Conservation (phyloP, 1,140 invertebrate genomes). For the Charaxes varanes region DNA sequence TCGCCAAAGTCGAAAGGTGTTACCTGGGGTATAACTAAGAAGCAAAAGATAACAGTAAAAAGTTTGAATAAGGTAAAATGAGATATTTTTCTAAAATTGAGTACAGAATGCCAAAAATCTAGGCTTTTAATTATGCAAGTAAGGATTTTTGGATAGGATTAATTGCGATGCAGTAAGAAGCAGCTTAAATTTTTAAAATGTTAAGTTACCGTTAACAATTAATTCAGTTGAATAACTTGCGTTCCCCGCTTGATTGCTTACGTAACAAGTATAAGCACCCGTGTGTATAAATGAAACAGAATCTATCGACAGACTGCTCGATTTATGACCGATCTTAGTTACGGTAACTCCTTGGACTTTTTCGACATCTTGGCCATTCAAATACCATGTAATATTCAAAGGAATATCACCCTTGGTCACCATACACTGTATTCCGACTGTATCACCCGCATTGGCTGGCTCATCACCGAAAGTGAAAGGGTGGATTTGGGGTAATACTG, state of each 20-base stretch:
- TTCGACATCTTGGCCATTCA: conserved; percentile 73
- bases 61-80: too few species aligned
- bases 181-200: conserved; percentile 4
- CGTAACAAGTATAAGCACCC: conserved; percentile 84
- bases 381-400: conserved; percentile 81
- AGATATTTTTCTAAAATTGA: too few species aligned
- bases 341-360: conserved; percentile 66
- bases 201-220: conserved; percentile 76
- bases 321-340: conserved; percentile 75
- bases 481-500: conserved; percentile 80
- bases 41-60: too few species aligned
- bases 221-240: conserved; percentile 78
- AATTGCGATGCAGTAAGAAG: conserved; percentile 11
- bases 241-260: conserved; percentile 78
- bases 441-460: conserved; percentile 76
- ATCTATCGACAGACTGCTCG: conserved; percentile 83
- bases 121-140: not conserved
- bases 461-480: conserved; percentile 80
- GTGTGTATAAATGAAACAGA: conserved; percentile 80
- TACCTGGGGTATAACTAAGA: conserved; percentile 81
- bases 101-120: conserved; percentile 2
- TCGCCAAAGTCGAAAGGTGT: conserved; percentile 81
- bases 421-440: conserved; percentile 77
- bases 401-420: conserved; percentile 85
- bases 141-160: conserved; percentile 4